A percentile compares a stretch with the other conserved stretches of the same genome.
Evolutionary conservation across 2,888 invertebrate species (phyloP).

Genomic region (Phengaris alcon): DNA sequence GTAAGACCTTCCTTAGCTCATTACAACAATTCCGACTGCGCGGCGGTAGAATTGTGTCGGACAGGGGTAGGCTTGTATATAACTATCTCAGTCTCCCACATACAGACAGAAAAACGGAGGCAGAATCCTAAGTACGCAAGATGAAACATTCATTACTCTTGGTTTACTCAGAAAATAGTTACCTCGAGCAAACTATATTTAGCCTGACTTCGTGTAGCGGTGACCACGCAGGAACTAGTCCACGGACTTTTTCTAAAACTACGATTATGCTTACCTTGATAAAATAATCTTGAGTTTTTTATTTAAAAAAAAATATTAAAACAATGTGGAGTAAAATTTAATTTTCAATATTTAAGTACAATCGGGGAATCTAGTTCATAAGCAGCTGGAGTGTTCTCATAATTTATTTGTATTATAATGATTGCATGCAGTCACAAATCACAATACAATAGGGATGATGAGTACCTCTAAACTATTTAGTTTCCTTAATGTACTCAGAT

Average conservation of each 20-base stretch:
- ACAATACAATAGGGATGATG: too few relatives aligned
- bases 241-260: not conserved
- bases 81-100: not conserved
- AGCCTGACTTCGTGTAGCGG: slow-evolving; percentile 5
- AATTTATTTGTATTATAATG: too few relatives aligned
- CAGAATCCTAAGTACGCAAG: slow-evolving; percentile 15
- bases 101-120: not conserved
- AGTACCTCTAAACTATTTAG: too few relatives aligned
- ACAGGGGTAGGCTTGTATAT: not conserved
- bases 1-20: slow-evolving; percentile 10
- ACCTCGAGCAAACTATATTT: slow-evolving; percentile 29
- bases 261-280: too few relatives aligned
- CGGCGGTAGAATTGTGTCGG: slow-evolving; percentile 20
- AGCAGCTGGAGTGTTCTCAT: too few relatives aligned
- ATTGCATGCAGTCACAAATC: too few relatives aligned
- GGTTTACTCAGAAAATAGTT: slow-evolving; percentile 31
- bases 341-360: too few relatives aligned
- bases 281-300: too few relatives aligned
- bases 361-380: too few relatives aligned
- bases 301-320: too few relatives aligned
- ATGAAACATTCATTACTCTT: slow-evolving; percentile 33
- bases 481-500: too few relatives aligned
- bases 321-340: too few relatives aligned
- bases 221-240: not conserved
- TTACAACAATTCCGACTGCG: slow-evolving; percentile 13